These are phyloP conservation scores for Drosophila equinoxialis DNA, from an alignment of 1,140 invertebrate genomes.

Conservation along the genomic window DNA sequence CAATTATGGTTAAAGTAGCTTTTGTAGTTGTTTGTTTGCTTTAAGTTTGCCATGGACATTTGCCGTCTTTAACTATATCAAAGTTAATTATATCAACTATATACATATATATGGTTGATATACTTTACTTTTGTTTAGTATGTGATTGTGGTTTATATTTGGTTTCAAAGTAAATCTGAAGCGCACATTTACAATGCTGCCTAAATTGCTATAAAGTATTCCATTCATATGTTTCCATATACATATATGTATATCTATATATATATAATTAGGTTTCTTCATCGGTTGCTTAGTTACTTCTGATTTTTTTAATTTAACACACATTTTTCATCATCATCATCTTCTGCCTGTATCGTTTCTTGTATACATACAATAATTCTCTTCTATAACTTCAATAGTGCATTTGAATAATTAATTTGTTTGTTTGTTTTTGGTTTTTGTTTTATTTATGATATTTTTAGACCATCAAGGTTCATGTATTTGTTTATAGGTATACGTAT, in stretches of 20 bases:
- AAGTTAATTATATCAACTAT: slow-evolving; percentile 33
- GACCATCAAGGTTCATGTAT: slow-evolving; percentile 77
- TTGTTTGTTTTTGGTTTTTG: neutral
- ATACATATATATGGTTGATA: slow-evolving; percentile 44
- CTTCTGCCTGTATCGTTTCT: slow-evolving; percentile 14
- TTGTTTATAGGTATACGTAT: slow-evolving; percentile 28
- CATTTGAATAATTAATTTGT: slow-evolving; percentile 54
- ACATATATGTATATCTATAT: slow-evolving; percentile 31
- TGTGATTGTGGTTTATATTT: slow-evolving; percentile 32
- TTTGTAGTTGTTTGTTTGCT: slow-evolving; percentile 26
- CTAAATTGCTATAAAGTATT: slow-evolving; percentile 76
- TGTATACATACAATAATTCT: slow-evolving; percentile 25
- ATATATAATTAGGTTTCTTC: slow-evolving; percentile 18
- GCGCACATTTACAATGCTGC: slow-evolving; percentile 79
- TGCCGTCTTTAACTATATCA: slow-evolving; percentile 68
- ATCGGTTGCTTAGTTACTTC: neutral
- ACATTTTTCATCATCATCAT: neutral
- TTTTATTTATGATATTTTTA: slow-evolving; percentile 78
- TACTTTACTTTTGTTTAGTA: slow-evolving; percentile 27
- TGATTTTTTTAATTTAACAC: neutral
- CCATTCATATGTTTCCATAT: slow-evolving; percentile 21
- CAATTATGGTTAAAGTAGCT: slow-evolving; percentile 75
- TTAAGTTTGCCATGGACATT: slow-evolving; percentile 70
- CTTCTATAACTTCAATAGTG: slow-evolving; percentile 51
- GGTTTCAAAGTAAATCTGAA: slow-evolving; percentile 75